Evolutionary conservation across 2,888 invertebrate species (phyloP), one percentile per base, ranked within the genome.

Genomic region (Apantesis nais): DNA sequence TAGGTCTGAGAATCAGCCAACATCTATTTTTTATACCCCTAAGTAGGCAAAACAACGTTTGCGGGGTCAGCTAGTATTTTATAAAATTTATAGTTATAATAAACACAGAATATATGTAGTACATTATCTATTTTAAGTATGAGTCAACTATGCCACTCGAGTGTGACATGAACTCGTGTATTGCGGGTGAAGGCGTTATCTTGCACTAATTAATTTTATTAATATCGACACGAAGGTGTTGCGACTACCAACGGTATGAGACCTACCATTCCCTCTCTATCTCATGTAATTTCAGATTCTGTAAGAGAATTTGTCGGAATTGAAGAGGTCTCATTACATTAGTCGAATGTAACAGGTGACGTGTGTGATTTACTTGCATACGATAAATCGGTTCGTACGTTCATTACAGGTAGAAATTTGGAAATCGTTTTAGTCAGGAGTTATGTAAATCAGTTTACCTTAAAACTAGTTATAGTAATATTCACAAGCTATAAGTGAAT

Each of bases 191-290:
- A 82, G 78, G 80, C 81, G 84, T 87, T 89, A 89, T 88, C 89
- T 86, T 71, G 76, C 78, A 84, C 83, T 89, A 90, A 90, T 90
- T 89, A 88, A 89, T 89, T 89, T 89, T 82, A 90, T 88, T 88
- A 87, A 83, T 84, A 86, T 84, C 83, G 77, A 63, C 71, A 78
- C 70, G 70, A 78, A 79, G 79, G 85, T 79, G 81, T 80, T 74
- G 70, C 75, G 72, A 29, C 34, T 63, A 76, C 89, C 85, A 86
- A 60, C 75, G 68, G 81, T 83, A 48, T 25, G 55, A 77, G 83
- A 86, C 65, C 86, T 75, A 31, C 70, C 69, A 22, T 67, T 52
- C 73, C 70, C 70, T 73, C 64, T 65, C 64, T 11, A 67, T 62
- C 62, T 62, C 55, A 69, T 66, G 74, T 68, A 66, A 65, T 68